Evolutionary conservation across 2,797 vertebrate species (phyloP).

Genomic region (Ataeniobius toweri): DNA sequence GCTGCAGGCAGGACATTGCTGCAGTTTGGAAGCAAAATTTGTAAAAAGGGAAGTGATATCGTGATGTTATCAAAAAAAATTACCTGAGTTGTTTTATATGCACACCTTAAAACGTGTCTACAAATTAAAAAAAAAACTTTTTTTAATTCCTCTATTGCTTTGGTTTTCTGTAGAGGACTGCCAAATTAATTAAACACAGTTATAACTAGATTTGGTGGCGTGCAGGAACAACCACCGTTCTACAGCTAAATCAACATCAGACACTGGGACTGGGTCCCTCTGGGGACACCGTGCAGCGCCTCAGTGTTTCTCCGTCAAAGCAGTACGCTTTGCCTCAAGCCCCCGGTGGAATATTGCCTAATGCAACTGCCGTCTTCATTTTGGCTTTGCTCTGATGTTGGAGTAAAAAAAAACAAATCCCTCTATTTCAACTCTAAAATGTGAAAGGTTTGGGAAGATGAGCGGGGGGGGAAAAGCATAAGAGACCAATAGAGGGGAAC

Average conservation of each 20-base stretch:
- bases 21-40: conserved; percentile 37
- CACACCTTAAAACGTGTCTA: conserved; percentile 14
- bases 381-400: conserved; percentile 75
- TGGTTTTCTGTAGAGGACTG: conserved; percentile 60
- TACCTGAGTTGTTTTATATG: conserved; percentile 4
- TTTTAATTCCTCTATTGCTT: conserved; percentile 42
- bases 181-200: conserved; percentile 79
- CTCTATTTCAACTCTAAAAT: conserved; percentile 73
- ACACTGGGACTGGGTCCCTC: conserved; percentile 59
- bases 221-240: conserved; percentile 74
- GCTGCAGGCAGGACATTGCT: conserved; percentile 41
- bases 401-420: conserved; percentile 65
- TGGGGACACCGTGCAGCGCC: conserved; percentile 57
- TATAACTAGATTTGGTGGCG: conserved; percentile 74
- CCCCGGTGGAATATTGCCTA: conserved; percentile 72
- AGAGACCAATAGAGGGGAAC: conserved; percentile 74
- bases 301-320: conserved; percentile 69
- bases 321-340: conserved; percentile 54
- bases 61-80: neutral
- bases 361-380: conserved; percentile 78
- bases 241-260: conserved; percentile 83
- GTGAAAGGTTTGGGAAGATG: conserved; percentile 60
- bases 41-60: conserved; percentile 13
- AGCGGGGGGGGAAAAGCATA: conserved; percentile 33
- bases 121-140: conserved; percentile 45